A percentile compares a stretch with the other conserved stretches of the same genome.
Evolutionary conservation across 1,140 invertebrate genomes (phyloP).

Genomic region (Himalopsyche phryganea): DNA sequence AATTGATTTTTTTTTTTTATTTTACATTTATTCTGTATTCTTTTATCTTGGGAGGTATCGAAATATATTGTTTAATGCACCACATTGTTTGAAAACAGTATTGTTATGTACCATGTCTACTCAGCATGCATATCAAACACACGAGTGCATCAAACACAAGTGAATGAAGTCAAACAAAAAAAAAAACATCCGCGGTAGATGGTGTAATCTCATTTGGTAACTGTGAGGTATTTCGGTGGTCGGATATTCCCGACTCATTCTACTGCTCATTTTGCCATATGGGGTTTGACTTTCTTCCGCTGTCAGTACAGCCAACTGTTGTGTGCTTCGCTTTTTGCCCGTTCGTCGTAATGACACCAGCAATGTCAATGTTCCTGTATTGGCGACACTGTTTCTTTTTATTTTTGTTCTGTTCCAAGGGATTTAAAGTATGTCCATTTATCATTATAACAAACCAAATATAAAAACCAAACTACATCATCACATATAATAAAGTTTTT

Average conservation of each 20-base stretch:
- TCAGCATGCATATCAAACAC: no score
- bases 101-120: no score
- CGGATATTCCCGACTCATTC: slow-evolving; percentile 33
- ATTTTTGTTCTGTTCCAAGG: slow-evolving; percentile 36
- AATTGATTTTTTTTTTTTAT: no score
- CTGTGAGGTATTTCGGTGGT: slow-evolving; percentile 63
- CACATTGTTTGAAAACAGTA: neutral
- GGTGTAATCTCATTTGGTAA: slow-evolving; percentile 89
- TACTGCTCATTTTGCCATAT: slow-evolving; percentile 60
- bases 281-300: slow-evolving; percentile 58
- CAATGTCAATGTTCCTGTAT: slow-evolving; percentile 32
- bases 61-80: slow-evolving; percentile 21
- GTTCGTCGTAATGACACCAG: slow-evolving; percentile 5
- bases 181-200: slow-evolving; percentile 22
- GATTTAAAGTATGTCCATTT: no score
- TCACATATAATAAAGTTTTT: no score
- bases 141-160: no score
- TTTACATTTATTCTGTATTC: slow-evolving; percentile 19
- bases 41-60: slow-evolving; percentile 9
- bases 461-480: no score
- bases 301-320: slow-evolving; percentile 5
- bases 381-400: slow-evolving; percentile 24
- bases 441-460: no score
- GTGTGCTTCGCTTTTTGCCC: slow-evolving; percentile 34
- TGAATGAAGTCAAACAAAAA: no score